phyloP scores from a whole-genome alignment of 2,888 invertebrate genomes.

The Diloba caeruleocephala region DNA sequence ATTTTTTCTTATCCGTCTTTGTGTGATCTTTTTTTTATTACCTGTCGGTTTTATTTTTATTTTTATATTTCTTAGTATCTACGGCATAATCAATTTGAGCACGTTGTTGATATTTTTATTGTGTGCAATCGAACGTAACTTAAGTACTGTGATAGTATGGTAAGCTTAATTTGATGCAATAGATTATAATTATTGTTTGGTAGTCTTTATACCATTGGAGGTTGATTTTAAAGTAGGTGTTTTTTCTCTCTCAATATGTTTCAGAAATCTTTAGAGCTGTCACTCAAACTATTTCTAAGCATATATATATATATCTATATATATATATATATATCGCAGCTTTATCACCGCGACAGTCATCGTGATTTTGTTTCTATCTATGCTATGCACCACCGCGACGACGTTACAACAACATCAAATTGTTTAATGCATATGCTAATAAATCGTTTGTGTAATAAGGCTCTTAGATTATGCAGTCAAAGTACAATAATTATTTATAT shows the following conservation, averaged over 20 bases:
- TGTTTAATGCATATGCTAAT: no score
- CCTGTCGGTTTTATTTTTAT: slow-evolving; percentile 36
- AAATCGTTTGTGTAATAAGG: no score
- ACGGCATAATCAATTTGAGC: slow-evolving; percentile 64
- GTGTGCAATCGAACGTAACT: slow-evolving; percentile 46
- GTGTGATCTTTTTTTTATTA: slow-evolving; percentile 71
- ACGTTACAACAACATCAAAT: no score
- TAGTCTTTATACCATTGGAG: slow-evolving; percentile 36
- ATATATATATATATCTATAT: no score
- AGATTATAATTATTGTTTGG: slow-evolving; percentile 35
- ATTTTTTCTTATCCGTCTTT: slow-evolving; percentile 71
- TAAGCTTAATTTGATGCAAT: slow-evolving; percentile 50
- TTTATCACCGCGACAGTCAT: no score
- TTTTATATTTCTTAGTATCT: slow-evolving; percentile 57
- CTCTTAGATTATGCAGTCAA: slow-evolving; percentile 30
- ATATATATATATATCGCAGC: no score
- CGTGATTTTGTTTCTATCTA: no score
- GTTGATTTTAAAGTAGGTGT: slow-evolving; percentile 33
- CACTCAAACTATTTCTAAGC: no score
- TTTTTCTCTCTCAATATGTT: slow-evolving; percentile 38
- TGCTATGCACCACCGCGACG: no score
- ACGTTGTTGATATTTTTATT: slow-evolving; percentile 67
- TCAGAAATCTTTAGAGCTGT: no score
- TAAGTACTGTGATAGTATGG: slow-evolving; percentile 44
- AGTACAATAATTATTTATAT: slow-evolving; percentile 29